phyloP scores from a whole-genome alignment of 2,113 vertebrate genomes.

The Neoarius graeffei region DNA sequence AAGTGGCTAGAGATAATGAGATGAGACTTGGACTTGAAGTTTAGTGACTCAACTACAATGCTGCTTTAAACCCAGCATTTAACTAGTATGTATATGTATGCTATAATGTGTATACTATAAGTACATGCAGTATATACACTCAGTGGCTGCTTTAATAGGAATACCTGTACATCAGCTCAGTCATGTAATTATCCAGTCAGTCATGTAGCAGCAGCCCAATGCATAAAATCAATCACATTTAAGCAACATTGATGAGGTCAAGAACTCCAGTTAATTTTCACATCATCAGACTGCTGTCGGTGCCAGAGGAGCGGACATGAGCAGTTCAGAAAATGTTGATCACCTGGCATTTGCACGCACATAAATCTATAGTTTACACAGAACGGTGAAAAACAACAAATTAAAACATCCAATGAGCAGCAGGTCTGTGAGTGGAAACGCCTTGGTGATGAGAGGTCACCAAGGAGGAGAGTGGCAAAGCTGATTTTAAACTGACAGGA shows the following conservation, averaged over 20 bases:
- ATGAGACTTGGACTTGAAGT: no score
- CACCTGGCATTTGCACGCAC: no score
- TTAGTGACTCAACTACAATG: no score
- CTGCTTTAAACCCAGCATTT: not conserved
- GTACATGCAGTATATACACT: no score
- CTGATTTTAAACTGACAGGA: not conserved
- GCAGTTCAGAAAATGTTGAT: no score
- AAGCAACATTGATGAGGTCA: not conserved
- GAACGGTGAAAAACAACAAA: not conserved
- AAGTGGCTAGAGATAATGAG: no score
- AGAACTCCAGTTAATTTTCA: not conserved
- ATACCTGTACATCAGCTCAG: not conserved
- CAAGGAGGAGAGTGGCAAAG: not conserved
- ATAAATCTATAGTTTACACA: no score
- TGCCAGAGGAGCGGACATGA: no score
- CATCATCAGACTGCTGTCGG: not conserved
- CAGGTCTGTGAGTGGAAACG: not conserved
- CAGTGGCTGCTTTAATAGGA: no score
- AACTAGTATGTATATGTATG: not conserved
- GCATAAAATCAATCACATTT: not conserved
- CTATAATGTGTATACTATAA: no score
- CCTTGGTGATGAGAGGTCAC: not conserved
- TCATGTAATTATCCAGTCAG: not conserved
- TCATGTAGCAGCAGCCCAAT: not conserved
- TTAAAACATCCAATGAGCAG: not conserved